Percentiles rank a stretch among this genome's conserved stretches.
Evolutionary conservation across 2,888 invertebrate species (phyloP).

Genomic region (Miltochrista miniata): DNA sequence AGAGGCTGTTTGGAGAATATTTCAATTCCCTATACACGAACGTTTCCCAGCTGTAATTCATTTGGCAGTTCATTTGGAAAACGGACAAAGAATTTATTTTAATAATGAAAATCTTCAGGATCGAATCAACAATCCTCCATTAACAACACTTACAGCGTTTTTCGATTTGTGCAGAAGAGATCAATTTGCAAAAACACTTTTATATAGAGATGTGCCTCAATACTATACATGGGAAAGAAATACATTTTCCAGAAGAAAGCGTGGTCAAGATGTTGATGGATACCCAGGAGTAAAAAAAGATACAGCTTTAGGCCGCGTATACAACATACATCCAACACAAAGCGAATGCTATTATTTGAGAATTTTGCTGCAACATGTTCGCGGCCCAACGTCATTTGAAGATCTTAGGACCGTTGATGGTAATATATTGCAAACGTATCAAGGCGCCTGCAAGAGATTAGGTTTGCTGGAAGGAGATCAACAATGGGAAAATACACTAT

Average conservation of each 20-base stretch:
- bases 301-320: not conserved
- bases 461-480: slow-evolving; percentile 24
- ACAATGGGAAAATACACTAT: slow-evolving; percentile 14
- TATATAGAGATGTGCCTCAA: slow-evolving; percentile 27
- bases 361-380: slow-evolving; percentile 19
- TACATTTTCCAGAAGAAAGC: slow-evolving; percentile 13
- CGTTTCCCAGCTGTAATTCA: slow-evolving; percentile 18
- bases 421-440: slow-evolving; percentile 20
- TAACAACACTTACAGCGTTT: slow-evolving; percentile 37
- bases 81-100: slow-evolving; percentile 12
- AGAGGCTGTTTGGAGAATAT: slow-evolving; percentile 17
- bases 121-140: slow-evolving; percentile 20
- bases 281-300: slow-evolving; percentile 16
- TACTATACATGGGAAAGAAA: slow-evolving; percentile 26
- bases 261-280: slow-evolving; percentile 22
- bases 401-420: slow-evolving; percentile 25
- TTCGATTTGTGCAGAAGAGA: slow-evolving; percentile 38
- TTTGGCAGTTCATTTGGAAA: slow-evolving; percentile 13
- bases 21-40: slow-evolving; percentile 23
- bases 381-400: slow-evolving; percentile 29
- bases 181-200: slow-evolving; percentile 35
- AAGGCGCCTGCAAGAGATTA: slow-evolving; percentile 19
- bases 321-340: slow-evolving; percentile 17
- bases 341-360: slow-evolving; percentile 11
- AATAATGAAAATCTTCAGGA: slow-evolving; percentile 21